Evolutionary conservation across 2,797 vertebrate species (phyloP).

Genomic region (Ciconia nigra): DNA sequence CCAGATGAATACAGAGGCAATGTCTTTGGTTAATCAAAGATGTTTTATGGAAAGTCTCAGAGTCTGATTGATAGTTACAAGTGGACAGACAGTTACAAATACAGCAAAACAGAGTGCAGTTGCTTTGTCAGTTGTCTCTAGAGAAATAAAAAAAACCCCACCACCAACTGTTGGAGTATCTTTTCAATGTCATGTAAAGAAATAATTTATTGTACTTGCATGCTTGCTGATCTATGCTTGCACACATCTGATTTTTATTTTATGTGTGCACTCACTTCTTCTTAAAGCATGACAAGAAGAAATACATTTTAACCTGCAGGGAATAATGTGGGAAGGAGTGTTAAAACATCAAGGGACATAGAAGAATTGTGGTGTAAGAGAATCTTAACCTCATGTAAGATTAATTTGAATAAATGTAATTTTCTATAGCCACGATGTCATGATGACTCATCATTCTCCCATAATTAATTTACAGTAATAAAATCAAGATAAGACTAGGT

Average conservation of each 20-base stretch:
- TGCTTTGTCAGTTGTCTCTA: neutral
- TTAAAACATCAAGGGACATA: neutral
- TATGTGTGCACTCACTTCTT: neutral
- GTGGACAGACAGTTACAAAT: neutral
- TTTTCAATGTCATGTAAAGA: neutral
- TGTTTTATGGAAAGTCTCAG: neutral
- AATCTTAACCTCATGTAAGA: conserved; percentile 24
- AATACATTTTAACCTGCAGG: conserved; percentile 4
- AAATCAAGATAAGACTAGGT: conserved; percentile 47
- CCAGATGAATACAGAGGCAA: neutral
- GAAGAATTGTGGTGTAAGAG: conserved; percentile 26
- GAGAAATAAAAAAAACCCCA: neutral
- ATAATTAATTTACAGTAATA: conserved; percentile 60
- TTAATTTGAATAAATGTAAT: conserved; percentile 52
- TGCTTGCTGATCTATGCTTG: neutral
- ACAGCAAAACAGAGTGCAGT: neutral
- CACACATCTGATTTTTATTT: neutral
- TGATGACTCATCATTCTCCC: conserved; percentile 33
- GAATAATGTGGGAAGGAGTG: neutral
- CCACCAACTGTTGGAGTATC: neutral
- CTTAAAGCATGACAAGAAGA: neutral
- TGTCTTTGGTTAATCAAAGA: conserved; percentile 4
- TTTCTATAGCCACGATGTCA: neutral
- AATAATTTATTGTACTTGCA: neutral
- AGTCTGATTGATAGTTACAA: neutral